Evolutionary conservation across 2,888 invertebrate genomes (phyloP).

Genomic region (Gibbula magus): DNA sequence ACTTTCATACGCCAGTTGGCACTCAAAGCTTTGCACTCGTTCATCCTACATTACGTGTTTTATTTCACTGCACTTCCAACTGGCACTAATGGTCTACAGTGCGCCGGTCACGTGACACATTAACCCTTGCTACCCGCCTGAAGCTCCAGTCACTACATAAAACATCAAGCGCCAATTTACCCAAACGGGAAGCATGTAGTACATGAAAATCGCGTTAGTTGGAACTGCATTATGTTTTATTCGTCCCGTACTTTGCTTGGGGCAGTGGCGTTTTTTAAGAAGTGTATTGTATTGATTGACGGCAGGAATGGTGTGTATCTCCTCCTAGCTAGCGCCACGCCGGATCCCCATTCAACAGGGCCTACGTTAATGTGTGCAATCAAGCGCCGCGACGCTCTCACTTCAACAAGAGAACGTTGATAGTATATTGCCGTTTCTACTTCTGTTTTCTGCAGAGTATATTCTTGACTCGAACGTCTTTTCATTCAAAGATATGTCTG

Average conservation of each 20-base stretch:
- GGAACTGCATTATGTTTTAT: constrained; percentile 16
- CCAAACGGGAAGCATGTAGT: neutral
- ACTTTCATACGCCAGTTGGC: no score
- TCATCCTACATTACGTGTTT: no score
- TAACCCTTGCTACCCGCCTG: constrained; percentile 1
- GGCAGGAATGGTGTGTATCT: neutral
- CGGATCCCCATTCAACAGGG: neutral
- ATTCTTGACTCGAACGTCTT: neutral
- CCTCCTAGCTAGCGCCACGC: neutral
- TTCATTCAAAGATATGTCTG: no score
- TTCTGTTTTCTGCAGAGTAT: neutral
- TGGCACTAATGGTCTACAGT: neutral
- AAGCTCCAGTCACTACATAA: constrained; percentile 3
- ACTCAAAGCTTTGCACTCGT: no score
- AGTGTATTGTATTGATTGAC: neutral
- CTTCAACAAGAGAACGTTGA: no score
- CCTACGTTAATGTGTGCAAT: constrained; percentile 1
- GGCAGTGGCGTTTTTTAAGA: neutral
- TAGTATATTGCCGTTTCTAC: neutral
- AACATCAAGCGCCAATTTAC: constrained; percentile 16
- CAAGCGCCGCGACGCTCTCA: neutral
- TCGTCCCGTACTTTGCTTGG: neutral
- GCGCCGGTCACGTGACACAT: constrained; percentile 8
- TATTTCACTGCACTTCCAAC: no score
- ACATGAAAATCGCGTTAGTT: constrained; percentile 21